These are phyloP conservation scores for Pocillopora verrucosa DNA, from an alignment of 64 coral and sea anemone species.

Conservation along the genomic window DNA sequence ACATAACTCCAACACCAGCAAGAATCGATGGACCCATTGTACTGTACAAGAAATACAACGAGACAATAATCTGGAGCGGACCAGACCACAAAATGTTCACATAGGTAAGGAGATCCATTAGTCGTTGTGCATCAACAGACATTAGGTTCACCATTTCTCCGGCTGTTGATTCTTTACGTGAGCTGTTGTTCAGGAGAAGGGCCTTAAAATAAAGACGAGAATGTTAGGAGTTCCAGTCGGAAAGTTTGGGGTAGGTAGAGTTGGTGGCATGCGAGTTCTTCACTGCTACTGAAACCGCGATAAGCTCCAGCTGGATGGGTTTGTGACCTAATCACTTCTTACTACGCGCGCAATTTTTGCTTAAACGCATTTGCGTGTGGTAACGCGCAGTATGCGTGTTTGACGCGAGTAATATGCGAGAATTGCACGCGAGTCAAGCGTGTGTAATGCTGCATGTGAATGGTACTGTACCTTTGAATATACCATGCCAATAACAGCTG, in stretches of 20 bases:
- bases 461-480: slow-evolving; percentile 61
- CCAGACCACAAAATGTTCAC: slow-evolving; percentile 67
- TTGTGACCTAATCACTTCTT: too few relatives aligned
- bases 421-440: too few relatives aligned
- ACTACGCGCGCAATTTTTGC: too few relatives aligned
- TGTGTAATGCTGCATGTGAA: background rate
- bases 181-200: slow-evolving; percentile 65
- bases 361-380: too few relatives aligned
- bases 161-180: slow-evolving; percentile 73
- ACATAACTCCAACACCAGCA: slow-evolving; percentile 79
- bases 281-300: too few relatives aligned
- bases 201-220: slow-evolving; percentile 41
- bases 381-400: too few relatives aligned
- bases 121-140: slow-evolving; percentile 84
- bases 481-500: slow-evolving; percentile 70
- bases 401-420: too few relatives aligned
- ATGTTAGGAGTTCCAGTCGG: background rate
- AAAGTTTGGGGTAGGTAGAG: too few relatives aligned
- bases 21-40: slow-evolving; percentile 76
- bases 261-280: too few relatives aligned
- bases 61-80: slow-evolving; percentile 55
- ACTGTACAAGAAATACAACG: slow-evolving; percentile 75
- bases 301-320: too few relatives aligned
- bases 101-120: slow-evolving; percentile 71
- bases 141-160: slow-evolving; percentile 91